Evolutionary conservation across 2,888 invertebrate genomes (phyloP).

Genomic region (Conistra vaccinii): DNA sequence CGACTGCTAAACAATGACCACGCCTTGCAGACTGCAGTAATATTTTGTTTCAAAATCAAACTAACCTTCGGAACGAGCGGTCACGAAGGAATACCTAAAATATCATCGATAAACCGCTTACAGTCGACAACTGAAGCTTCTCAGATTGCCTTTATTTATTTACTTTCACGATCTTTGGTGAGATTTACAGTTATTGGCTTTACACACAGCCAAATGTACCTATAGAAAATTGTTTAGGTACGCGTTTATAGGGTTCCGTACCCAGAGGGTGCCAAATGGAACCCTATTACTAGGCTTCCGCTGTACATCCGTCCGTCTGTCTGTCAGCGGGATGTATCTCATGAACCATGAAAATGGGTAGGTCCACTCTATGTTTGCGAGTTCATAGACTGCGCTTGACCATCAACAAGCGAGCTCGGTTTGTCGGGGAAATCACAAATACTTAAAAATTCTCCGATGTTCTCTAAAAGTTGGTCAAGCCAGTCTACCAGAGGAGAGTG

Average conservation of each 20-base stretch:
- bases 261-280: too few relatives aligned
- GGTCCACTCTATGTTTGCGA: too few relatives aligned
- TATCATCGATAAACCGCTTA: constrained; percentile 60
- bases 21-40: constrained; percentile 66
- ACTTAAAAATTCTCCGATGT: too few relatives aligned
- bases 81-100: constrained; percentile 70
- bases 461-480: too few relatives aligned
- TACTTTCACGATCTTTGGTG: constrained; percentile 21
- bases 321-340: too few relatives aligned
- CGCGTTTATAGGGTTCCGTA: neutral
- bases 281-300: too few relatives aligned
- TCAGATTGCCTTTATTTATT: constrained; percentile 31
- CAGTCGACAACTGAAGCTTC: constrained; percentile 54
- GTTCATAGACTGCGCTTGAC: too few relatives aligned
- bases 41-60: constrained; percentile 73
- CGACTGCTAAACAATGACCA: constrained; percentile 61
- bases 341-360: too few relatives aligned
- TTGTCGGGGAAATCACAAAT: too few relatives aligned
- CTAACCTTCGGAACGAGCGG: constrained; percentile 67
- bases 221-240: neutral
- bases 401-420: too few relatives aligned
- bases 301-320: too few relatives aligned
- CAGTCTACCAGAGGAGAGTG: too few relatives aligned
- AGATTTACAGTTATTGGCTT: constrained; percentile 2
- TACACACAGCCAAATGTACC: neutral